A percentile compares a stretch with the other conserved stretches of the same genome.
Conservation (phyloP, 2,113 vertebrate genomes). For the Emydura subglobosa region DNA sequence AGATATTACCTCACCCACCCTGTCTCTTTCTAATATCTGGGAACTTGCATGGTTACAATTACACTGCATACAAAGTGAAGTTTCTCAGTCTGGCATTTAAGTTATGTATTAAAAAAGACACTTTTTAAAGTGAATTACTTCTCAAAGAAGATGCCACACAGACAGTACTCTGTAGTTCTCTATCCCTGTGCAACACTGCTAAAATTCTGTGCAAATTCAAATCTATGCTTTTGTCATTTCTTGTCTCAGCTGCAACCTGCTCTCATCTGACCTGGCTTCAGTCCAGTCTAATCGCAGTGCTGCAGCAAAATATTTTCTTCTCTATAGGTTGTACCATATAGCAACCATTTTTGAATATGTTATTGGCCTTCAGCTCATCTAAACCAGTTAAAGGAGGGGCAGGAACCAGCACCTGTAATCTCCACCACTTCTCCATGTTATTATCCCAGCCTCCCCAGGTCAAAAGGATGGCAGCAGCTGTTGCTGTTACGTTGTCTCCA, state of each 20-base stretch:
- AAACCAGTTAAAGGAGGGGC: neutral
- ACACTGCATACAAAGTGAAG: too few species aligned
- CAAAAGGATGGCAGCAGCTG: neutral
- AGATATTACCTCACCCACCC: too few species aligned
- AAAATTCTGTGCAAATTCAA: neutral
- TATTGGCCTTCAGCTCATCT: neutral
- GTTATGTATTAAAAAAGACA: neutral
- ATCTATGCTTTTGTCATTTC: neutral
- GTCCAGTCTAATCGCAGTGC: accelerated
- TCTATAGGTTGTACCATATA: neutral
- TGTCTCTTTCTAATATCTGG: too few species aligned
- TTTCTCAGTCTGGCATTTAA: too few species aligned
- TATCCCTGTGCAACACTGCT: neutral
- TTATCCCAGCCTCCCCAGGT: neutral
- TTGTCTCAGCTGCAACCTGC: neutral
- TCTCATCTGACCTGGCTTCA: neutral
- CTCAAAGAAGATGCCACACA: neutral
- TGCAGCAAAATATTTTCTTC: neutral
- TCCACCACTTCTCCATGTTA: neutral
- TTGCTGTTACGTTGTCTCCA: neutral
- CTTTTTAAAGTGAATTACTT: neutral
- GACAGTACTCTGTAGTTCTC: accelerated
- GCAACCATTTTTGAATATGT: neutral
- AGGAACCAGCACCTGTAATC: neutral
- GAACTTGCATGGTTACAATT: too few species aligned